A percentile compares a stretch with the other conserved stretches of the same genome.
These are phyloP conservation scores for Tachyglossus aculeatus DNA, from an alignment of 2,797 vertebrate species.

Conservation along the genomic window DNA sequence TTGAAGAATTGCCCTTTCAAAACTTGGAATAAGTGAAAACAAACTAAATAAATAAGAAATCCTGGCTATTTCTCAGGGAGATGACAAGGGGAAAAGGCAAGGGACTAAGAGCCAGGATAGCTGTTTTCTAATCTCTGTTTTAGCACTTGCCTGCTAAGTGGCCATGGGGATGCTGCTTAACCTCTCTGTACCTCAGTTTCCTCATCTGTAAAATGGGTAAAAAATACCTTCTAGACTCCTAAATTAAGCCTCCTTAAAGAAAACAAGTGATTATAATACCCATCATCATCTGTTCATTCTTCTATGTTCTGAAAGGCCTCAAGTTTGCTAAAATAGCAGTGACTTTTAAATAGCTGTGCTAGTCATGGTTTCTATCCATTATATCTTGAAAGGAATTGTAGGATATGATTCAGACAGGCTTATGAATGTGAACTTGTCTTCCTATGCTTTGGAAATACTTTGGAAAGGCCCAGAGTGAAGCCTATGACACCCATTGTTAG, in stretches of 20 bases:
- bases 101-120: background rate
- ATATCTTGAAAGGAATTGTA: constrained; percentile 3
- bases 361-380: constrained; percentile 29
- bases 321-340: background rate
- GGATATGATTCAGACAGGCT: constrained; percentile 1
- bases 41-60: too few relatives aligned
- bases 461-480: background rate
- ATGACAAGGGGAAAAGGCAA: background rate
- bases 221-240: background rate
- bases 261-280: too few relatives aligned
- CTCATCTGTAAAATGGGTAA: background rate
- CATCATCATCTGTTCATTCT: too few relatives aligned
- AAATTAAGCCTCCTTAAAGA: too few relatives aligned
- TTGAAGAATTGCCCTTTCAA: too few relatives aligned
- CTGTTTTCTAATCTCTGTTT: background rate
- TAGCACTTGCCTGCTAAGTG: background rate
- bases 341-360: background rate
- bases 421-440: background rate
- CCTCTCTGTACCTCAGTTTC: background rate
- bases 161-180: background rate
- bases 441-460: background rate
- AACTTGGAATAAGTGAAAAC: too few relatives aligned
- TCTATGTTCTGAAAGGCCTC: background rate
- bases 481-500: background rate
- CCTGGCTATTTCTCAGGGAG: too few relatives aligned